Percentiles rank a stretch among this genome's conserved stretches.
These are phyloP conservation scores for Ceratitis capitata DNA, from an alignment of 1,140 invertebrate genomes.

Conservation along the genomic window DNA sequence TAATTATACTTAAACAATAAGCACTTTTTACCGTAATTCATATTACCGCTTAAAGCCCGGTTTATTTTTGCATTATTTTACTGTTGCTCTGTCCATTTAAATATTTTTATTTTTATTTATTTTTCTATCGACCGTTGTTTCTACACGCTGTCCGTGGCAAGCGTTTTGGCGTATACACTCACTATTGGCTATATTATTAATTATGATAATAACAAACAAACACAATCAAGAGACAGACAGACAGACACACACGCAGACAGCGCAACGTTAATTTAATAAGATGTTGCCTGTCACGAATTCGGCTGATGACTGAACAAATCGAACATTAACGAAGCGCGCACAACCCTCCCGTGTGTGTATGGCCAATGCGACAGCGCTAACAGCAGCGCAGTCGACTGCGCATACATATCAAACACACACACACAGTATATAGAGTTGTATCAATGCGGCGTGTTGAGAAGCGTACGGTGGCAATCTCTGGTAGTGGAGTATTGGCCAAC, in stretches of 20 bases:
- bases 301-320: conserved; percentile 64
- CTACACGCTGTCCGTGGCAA: background rate
- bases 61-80: background rate
- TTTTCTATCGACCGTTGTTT: conserved; percentile 1
- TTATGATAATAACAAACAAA: background rate
- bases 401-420: background rate
- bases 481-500: conserved; percentile 25
- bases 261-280: conserved; percentile 53
- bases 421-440: background rate
- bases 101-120: background rate
- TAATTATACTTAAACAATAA: background rate
- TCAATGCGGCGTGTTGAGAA: background rate
- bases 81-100: no score
- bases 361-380: conserved; percentile 39
- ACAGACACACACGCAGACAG: conserved; percentile 44
- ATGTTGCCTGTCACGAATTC: conserved; percentile 65
- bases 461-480: background rate
- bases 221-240: conserved; percentile 3
- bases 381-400: background rate
- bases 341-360: conserved; percentile 53
- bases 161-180: background rate
- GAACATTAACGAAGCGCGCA: conserved; percentile 58
- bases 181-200: background rate
- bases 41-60: background rate
- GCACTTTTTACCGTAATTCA: background rate